Evolutionary conservation across 2,113 vertebrate genomes (phyloP).

Genomic region (Nycticorax nycticorax): DNA sequence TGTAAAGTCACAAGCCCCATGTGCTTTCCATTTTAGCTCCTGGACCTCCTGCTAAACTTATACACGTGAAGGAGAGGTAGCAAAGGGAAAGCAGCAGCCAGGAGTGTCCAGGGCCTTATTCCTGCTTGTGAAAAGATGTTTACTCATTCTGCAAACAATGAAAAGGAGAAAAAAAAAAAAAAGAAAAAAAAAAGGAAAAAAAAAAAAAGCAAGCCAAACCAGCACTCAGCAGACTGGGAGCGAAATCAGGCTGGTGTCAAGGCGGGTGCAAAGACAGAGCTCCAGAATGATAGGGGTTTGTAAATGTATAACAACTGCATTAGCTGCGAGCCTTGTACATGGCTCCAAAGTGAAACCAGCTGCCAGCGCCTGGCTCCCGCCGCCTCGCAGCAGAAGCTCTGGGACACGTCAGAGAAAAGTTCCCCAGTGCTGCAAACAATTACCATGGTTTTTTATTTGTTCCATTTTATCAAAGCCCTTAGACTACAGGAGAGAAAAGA

Average conservation of each 20-base stretch:
- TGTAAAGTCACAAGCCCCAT: slow-evolving; percentile 58
- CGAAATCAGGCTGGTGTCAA: not conserved
- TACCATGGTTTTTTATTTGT: not conserved
- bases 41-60: slow-evolving; percentile 61
- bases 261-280: not conserved
- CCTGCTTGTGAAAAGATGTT: not conserved
- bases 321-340: slow-evolving; percentile 65
- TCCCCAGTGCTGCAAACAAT: slow-evolving; percentile 48
- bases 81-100: slow-evolving; percentile 19
- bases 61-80: slow-evolving; percentile 38
- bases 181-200: too few species aligned
- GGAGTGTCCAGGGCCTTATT: not conserved
- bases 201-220: not conserved
- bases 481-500: not conserved
- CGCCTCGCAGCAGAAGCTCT: not conserved
- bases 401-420: slow-evolving; percentile 14
- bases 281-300: not conserved
- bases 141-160: not conserved
- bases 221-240: not conserved
- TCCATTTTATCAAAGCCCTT: not conserved
- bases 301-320: slow-evolving; percentile 63
- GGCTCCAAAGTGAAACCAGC: slow-evolving; percentile 82
- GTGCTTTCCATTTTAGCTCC: slow-evolving; percentile 68
- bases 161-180: not conserved
- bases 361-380: slow-evolving; percentile 66